These are phyloP conservation scores for Strongylocentrotus purpuratus DNA, from an alignment of 35 echinoderm and acorn worm species.

Conservation along the genomic window DNA sequence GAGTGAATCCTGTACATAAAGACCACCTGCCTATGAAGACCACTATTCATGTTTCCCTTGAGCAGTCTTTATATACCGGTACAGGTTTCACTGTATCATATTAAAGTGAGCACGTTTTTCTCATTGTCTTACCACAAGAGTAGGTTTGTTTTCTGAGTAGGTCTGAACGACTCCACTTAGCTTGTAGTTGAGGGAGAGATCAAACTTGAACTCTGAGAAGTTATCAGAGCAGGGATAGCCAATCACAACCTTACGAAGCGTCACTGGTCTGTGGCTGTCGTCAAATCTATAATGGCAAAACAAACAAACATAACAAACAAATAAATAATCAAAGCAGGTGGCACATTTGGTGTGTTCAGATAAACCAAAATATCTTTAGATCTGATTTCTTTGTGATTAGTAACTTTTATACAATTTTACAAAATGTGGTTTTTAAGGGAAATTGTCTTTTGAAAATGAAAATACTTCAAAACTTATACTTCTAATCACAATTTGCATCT, in stretches of 20 bases:
- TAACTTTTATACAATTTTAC: too few species aligned
- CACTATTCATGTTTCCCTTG: too few species aligned
- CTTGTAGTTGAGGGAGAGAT: constrained; percentile 82
- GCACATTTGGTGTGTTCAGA: neutral
- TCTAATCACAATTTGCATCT: neutral
- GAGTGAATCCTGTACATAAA: too few species aligned
- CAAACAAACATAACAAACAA: neutral
- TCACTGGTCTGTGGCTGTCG: constrained; percentile 76
- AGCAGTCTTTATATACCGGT: too few species aligned
- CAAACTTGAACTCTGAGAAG: constrained; percentile 73
- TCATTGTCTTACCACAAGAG: constrained; percentile 72
- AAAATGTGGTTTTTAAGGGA: too few species aligned
- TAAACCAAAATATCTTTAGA: too few species aligned
- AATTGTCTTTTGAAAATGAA: too few species aligned
- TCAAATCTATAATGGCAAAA: constrained; percentile 60
- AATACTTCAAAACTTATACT: neutral
- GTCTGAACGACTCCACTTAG: constrained; percentile 75
- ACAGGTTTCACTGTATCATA: neutral
- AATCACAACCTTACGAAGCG: constrained; percentile 70
- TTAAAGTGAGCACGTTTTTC: neutral
- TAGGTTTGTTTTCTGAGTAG: constrained; percentile 77
- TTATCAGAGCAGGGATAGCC: constrained; percentile 69
- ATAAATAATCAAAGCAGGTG: neutral
- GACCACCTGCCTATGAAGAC: too few species aligned
- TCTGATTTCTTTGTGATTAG: too few species aligned